Conservation (phyloP, 2,113 vertebrate species). For the Xenus cinereus region DNA sequence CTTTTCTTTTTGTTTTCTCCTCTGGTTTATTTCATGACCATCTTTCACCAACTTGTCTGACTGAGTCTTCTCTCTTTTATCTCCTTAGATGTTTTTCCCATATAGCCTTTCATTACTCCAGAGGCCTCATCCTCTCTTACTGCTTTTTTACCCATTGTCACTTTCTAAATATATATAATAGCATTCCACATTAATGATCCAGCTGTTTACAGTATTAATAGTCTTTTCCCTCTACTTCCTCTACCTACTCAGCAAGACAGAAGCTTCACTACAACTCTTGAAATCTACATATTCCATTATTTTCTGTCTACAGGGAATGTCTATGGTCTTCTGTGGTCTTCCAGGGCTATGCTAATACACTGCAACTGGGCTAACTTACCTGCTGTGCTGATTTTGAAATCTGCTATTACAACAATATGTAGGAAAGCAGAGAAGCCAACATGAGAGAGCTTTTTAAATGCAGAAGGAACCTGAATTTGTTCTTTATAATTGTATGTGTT, state of each 20-base stretch:
- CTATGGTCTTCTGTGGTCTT: neutral
- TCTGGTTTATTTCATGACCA: neutral
- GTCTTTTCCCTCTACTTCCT: neutral
- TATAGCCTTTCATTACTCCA: neutral
- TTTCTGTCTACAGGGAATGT: neutral
- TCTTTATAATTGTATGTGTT: conserved; percentile 26
- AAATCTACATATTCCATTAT: neutral
- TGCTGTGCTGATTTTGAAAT: neutral
- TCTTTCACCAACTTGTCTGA: neutral
- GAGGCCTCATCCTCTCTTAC: neutral
- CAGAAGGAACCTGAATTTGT: conserved; percentile 12
- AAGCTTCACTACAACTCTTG: neutral
- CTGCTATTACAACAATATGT: neutral
- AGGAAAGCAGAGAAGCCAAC: neutral
- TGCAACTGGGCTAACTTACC: neutral
- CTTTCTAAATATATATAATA: neutral
- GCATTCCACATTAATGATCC: neutral
- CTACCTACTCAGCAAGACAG: neutral
- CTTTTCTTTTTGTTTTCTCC: neutral
- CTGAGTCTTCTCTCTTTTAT: neutral
- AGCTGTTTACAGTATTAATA: neutral
- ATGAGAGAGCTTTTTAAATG: neutral
- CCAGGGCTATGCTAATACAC: neutral
- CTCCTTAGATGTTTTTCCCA: neutral
- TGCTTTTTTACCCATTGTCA: neutral